Base-by-base conservation (phyloP, 2,113 vertebrate species). In the Pimephales promelas region DNA sequence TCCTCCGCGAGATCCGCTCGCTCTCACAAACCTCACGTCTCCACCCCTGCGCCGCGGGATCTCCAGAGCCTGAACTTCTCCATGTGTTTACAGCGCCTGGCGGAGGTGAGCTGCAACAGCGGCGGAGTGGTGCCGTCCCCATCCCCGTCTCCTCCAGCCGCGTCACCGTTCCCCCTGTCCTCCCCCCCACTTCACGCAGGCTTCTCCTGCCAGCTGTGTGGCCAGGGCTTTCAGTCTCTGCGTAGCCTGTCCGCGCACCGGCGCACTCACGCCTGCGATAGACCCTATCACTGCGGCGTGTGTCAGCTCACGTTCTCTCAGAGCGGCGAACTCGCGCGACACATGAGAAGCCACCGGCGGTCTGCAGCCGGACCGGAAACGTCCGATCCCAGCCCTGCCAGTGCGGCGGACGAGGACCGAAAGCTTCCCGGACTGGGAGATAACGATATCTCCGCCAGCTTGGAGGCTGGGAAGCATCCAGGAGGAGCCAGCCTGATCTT, bases 51-150 rank as follows among this genome's bases (percentile, higher is more conserved):
- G 22, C 24, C 84, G 52, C 93, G 22, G 22, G 81, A 83, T 54
- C 59, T 71, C 20, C 92, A 97, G 95, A 94, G 96, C 86, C 94
- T 99, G 92, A 98, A 95, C 93, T 95, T 95, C 36, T 95, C 94
- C 0, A 87, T 93, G 84, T 92, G 92, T 8, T 92, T 95, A 82
- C 89, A 90, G 73, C 91, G 93, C 82, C 90, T 95, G 10, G 95
- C 94, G 0, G 92, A 91, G 86, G 93, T 90, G 45, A 92, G 86
- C 34, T 68, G 85, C 36, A 86, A 84, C 4, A 79, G 83, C 0
- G 71, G 85, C 14, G 90, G 89, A 61, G 84, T 91, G 56, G 61
- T 88, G 22, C 84, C 85, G 5, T 92, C 92, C 0, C 92, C 92
- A 0, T 92, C 93, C 16, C 90, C 90, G 0, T 93, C 93, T 45